These are phyloP conservation scores for Polypedilum pembai DNA, from an alignment of 1,140 invertebrate species.

Conservation along the genomic window DNA sequence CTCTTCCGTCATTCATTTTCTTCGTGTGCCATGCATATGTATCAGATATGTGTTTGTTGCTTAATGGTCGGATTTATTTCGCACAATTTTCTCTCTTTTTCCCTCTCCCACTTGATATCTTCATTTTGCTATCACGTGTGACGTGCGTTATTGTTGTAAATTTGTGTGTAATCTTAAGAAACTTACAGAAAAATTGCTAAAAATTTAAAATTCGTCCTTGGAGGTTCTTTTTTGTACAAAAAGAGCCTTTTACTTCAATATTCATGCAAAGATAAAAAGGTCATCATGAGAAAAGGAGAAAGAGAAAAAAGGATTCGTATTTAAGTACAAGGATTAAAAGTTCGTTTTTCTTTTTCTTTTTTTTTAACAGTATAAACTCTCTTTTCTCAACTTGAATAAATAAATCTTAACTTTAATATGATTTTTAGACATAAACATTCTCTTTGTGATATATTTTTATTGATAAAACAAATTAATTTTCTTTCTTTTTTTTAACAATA, in stretches of 20 bases:
- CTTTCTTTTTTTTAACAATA: not conserved
- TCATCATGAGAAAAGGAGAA: not conserved
- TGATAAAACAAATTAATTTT: not conserved
- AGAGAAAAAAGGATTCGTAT: not conserved
- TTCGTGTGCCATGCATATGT: not conserved
- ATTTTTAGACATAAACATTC: no score
- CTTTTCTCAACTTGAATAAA: no score
- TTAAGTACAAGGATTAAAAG: constrained; percentile 11
- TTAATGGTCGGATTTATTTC: constrained; percentile 13
- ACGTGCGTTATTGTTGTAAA: no score
- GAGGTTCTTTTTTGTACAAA: no score
- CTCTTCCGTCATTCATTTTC: not conserved
- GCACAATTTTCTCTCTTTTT: not conserved
- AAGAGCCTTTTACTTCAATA: not conserved
- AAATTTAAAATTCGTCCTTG: no score
- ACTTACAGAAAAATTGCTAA: no score
- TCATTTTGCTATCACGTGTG: no score
- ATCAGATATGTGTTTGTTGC: not conserved
- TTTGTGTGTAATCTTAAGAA: no score
- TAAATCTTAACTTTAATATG: no score
- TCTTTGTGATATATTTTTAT: no score
- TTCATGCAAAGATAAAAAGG: constrained; percentile 12
- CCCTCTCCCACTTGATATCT: no score
- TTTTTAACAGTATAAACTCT: no score
- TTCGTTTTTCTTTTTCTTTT: not conserved